Evolutionary conservation across 2,888 invertebrate genomes (phyloP).

Genomic region (Apodemia mormo): DNA sequence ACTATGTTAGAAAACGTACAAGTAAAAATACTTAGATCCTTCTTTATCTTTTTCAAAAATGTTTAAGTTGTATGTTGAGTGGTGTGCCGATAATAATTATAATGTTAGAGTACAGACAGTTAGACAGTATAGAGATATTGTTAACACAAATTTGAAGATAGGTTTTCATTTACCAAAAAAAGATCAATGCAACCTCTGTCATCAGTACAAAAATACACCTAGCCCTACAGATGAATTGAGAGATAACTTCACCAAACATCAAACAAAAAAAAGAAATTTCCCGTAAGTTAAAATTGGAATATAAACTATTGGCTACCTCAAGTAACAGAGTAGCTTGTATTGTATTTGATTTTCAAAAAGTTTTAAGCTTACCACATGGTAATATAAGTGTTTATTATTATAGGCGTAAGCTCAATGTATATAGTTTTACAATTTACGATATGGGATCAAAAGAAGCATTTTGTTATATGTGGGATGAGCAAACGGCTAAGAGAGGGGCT

Average conservation of each 20-base stretch:
- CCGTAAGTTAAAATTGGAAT: conserved; percentile 28
- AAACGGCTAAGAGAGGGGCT: not conserved
- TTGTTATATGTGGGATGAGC: not conserved
- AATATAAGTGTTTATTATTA: conserved; percentile 27
- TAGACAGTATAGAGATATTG: conserved; percentile 25
- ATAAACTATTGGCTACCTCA: conserved; percentile 19
- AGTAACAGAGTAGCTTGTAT: conserved; percentile 20
- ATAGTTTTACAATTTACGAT: conserved; percentile 15
- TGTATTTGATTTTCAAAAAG: conserved; percentile 30
- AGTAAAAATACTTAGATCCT: conserved; percentile 20
- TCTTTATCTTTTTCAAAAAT: conserved; percentile 21
- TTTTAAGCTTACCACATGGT: conserved; percentile 24
- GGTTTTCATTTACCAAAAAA: conserved; percentile 23
- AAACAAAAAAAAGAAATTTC: conserved; percentile 27
- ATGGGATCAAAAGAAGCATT: not conserved
- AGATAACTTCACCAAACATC: conserved; percentile 28
- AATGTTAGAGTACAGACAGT: conserved; percentile 25
- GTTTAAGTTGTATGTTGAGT: conserved; percentile 24
- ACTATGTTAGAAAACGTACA: conserved; percentile 16
- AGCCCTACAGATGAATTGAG: conserved; percentile 24
- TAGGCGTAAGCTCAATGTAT: conserved; percentile 19
- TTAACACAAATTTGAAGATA: conserved; percentile 27
- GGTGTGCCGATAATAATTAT: conserved; percentile 20
- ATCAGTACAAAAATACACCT: conserved; percentile 20
- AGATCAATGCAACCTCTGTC: conserved; percentile 26